Evolutionary conservation across 35 echinoderm and acorn worm genomes (phyloP).

Genomic region (Chiridota heheva): DNA sequence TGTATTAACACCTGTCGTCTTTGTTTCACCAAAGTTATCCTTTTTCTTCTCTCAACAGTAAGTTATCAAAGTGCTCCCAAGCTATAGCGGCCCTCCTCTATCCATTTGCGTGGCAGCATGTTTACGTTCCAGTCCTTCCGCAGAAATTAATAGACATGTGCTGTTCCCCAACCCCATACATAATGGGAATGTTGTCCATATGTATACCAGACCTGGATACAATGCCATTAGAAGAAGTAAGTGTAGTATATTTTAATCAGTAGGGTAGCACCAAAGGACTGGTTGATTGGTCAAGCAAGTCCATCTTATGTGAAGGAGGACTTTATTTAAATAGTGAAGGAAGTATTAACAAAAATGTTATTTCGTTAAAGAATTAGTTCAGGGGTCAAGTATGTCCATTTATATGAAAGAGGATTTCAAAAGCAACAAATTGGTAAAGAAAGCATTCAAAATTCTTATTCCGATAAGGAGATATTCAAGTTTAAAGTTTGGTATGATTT

Average conservation of each 20-base stretch:
- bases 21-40: background rate
- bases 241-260: background rate
- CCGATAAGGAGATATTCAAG: too few species aligned
- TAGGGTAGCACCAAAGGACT: background rate
- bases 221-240: conserved; percentile 92
- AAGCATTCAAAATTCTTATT: too few species aligned
- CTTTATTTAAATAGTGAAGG: background rate
- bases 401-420: too few species aligned
- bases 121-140: conserved; percentile 93
- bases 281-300: too few species aligned
- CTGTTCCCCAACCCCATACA: conserved; percentile 93
- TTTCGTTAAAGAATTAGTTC: too few species aligned
- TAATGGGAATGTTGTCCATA: conserved; percentile 92
- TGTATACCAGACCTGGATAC: conserved; percentile 90
- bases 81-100: conserved; percentile 85
- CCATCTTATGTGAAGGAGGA: too few species aligned
- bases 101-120: conserved; percentile 98
- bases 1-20: background rate
- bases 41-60: conserved; percentile 68
- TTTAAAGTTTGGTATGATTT: too few species aligned
- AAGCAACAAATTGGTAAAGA: too few species aligned
- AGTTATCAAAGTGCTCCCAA: conserved; percentile 86
- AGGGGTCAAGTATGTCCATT: too few species aligned
- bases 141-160: conserved; percentile 93
- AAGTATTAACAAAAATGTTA: too few species aligned